Base-by-base conservation (phyloP, 2,888 invertebrate species). In the Calameuta pallipes region DNA sequence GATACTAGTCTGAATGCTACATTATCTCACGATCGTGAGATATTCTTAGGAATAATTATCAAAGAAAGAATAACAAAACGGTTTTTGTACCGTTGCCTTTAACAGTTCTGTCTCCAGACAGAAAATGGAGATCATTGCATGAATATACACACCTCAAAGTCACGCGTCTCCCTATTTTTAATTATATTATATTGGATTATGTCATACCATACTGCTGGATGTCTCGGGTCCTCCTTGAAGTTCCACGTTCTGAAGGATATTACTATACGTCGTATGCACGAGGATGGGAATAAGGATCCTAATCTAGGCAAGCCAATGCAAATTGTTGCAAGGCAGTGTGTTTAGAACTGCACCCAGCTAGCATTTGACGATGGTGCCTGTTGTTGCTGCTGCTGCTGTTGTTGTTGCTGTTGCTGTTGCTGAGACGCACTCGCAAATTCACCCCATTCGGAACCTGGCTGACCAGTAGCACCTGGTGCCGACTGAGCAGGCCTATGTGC, bases 371-470 rank as follows among this genome's bases (percentile, higher is more conserved):
- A 73, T 41, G 89, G 79, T 11, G 88, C 82, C 69, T 85, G 76
- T 76, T 82, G 74, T 76, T 82, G 74, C 78, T 85, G 81, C 33
- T 85, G 81, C 69, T 86, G 83, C 73, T 80, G 80, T 33, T 82
- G 80, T 70, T 79, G 78, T 33, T 82, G 80, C 69, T 86, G 78
- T 33, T 82, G 80, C 69, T 86, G 81, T 78, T 89, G 88, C 77
- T 91, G 90, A 4, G 91, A 88, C 41, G 91, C 91, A 79, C 91
- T 91, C 84, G 95, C 95, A 89, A 96, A 97, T 87, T 97, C 97
- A 56, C 96, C 96, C 96, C 96, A 97, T 84, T 96, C 95, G 23
- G 95, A 94, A 74, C 86, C 91, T 80, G 92, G 92, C 77, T 80
- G 86, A 78, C 88, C 85, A 78, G 91, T 90, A 83, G 88, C 90